phyloP scores from a whole-genome alignment of 2,113 vertebrate species.

The Oncorhynchus masou region DNA sequence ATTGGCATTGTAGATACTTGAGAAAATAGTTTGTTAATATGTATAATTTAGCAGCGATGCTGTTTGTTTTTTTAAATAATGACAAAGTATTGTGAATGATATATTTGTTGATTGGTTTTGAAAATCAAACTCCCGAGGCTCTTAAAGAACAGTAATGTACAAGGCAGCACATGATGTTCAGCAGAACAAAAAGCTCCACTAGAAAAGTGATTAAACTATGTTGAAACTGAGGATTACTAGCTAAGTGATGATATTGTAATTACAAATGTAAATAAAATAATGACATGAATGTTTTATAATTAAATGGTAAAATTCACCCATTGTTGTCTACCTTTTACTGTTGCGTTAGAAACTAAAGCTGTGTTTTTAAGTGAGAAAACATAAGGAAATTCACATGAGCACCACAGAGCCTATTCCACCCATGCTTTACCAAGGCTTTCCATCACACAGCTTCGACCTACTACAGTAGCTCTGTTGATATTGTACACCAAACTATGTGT shows the following conservation, averaged over 20 bases:
- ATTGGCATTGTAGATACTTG: slow-evolving; percentile 70
- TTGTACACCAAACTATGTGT: too few species aligned
- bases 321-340: neutral
- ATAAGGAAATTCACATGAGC: too few species aligned
- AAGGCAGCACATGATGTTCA: slow-evolving; percentile 82
- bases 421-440: too few species aligned
- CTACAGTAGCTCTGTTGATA: too few species aligned
- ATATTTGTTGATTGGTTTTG: slow-evolving; percentile 81
- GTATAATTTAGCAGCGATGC: slow-evolving; percentile 91
- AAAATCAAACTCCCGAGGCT: slow-evolving; percentile 74
- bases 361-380: neutral
- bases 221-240: slow-evolving; percentile 81
- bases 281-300: slow-evolving; percentile 84
- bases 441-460: too few species aligned
- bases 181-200: slow-evolving; percentile 65
- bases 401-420: too few species aligned
- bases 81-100: slow-evolving; percentile 93
- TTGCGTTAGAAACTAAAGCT: neutral
- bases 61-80: slow-evolving; percentile 87
- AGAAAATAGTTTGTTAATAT: slow-evolving; percentile 89
- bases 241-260: slow-evolving; percentile 87
- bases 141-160: slow-evolving; percentile 78
- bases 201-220: slow-evolving; percentile 57
- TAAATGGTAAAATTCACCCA: slow-evolving; percentile 77
- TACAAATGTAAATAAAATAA: slow-evolving; percentile 86